Evolutionary conservation across 2,113 vertebrate genomes (phyloP).

Genomic region (Gymnocephalus cernua): DNA sequence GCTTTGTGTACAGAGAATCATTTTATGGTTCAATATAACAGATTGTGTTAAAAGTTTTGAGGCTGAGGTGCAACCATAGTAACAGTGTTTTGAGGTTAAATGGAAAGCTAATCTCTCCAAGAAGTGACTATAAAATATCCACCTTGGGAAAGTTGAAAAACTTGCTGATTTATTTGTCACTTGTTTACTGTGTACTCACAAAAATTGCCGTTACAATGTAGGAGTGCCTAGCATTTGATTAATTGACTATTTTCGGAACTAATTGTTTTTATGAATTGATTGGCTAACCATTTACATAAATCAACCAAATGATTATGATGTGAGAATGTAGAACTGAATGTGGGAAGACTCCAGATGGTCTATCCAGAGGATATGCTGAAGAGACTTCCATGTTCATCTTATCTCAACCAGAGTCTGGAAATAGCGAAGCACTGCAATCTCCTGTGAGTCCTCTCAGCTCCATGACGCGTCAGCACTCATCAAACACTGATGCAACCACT

Average conservation of each 20-base stretch:
- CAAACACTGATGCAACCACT: slow-evolving; percentile 43
- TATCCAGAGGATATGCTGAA: slow-evolving; percentile 56
- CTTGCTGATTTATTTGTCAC: slow-evolving; percentile 2
- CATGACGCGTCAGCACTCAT: slow-evolving; percentile 66
- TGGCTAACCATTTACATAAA: slow-evolving; percentile 21
- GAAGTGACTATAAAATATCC: slow-evolving; percentile 4
- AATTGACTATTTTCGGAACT: slow-evolving; percentile 6
- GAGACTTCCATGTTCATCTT: slow-evolving; percentile 64
- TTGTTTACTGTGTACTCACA: background rate
- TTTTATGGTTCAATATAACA: slow-evolving; percentile 22
- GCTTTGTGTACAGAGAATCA: slow-evolving; percentile 14
- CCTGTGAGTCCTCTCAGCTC: slow-evolving; percentile 48
- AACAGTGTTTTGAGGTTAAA: slow-evolving; percentile 13
- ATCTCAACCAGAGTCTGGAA: slow-evolving; percentile 77
- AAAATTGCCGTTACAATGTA: background rate
- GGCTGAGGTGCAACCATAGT: background rate
- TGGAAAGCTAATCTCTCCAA: background rate
- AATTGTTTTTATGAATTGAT: slow-evolving; percentile 8
- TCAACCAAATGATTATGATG: slow-evolving; percentile 9
- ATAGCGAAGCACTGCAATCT: slow-evolving; percentile 63
- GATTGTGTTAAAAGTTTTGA: slow-evolving; percentile 16
- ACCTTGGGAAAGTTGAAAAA: background rate
- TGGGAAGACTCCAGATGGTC: slow-evolving; percentile 64
- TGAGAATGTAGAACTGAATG: background rate
- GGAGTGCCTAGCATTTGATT: slow-evolving; percentile 31